Conservation (phyloP, 2,113 vertebrate species). For the Lophura nycthemera region DNA sequence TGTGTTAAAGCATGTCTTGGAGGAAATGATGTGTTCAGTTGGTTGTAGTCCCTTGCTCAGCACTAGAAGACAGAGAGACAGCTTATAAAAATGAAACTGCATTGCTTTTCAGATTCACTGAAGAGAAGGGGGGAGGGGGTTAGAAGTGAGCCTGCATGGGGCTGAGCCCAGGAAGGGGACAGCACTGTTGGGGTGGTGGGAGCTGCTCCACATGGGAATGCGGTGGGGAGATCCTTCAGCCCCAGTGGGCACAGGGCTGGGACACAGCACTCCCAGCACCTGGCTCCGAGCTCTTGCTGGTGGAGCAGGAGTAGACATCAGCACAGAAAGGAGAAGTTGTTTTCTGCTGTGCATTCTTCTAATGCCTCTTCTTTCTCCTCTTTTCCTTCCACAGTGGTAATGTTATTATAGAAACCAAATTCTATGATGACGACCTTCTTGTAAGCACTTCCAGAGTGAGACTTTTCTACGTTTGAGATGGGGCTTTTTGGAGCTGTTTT, state of each 20-base stretch:
- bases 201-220: not conserved
- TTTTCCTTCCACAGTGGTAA: conserved; percentile 86
- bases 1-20: not conserved
- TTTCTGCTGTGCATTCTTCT: not conserved
- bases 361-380: conserved; percentile 14
- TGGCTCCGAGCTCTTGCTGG: not conserved
- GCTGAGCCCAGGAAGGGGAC: accelerated
- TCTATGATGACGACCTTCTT: conserved; percentile 96
- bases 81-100: not conserved
- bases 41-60: conserved; percentile 25
- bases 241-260: not conserved
- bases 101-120: not conserved
- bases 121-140: not conserved
- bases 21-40: not conserved
- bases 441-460: conserved; percentile 98
- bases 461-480: conserved; percentile 97
- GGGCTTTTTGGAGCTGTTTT: conserved; percentile 69
- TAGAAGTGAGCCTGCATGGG: not conserved
- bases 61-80: not conserved
- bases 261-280: not conserved
- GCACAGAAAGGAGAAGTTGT: accelerated
- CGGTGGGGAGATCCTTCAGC: not conserved
- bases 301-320: not conserved
- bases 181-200: not conserved
- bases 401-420: conserved; percentile 99